These are phyloP conservation scores for Tapirus terrestris DNA, from an alignment of 2,113 vertebrate species.

Conservation along the genomic window DNA sequence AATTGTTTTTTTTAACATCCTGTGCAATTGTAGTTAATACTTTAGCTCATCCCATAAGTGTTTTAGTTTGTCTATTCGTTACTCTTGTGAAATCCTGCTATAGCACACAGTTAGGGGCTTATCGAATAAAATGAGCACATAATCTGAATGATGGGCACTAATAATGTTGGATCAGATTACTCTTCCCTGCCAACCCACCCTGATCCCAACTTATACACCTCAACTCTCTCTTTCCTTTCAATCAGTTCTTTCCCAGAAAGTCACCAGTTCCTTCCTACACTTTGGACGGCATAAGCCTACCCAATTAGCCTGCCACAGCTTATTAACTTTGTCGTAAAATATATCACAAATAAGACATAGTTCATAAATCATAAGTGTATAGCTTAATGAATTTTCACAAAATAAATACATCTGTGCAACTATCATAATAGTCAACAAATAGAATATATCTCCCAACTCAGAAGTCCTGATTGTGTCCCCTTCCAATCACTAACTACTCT, in stretches of 20 bases:
- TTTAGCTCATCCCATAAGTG: background rate
- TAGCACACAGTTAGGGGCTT: background rate
- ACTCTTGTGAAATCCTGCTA: background rate
- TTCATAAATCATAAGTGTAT: background rate
- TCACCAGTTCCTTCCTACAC: background rate
- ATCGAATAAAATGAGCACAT: background rate
- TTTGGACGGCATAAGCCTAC: background rate
- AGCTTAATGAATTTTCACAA: background rate
- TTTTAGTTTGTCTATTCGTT: background rate
- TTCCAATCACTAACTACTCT: background rate
- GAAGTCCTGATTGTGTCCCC: background rate
- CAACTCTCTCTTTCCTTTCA: background rate
- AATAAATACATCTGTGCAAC: background rate
- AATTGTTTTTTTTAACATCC: background rate
- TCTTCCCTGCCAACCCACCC: background rate
- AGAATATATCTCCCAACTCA: background rate
- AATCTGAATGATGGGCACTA: background rate
- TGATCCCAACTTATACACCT: background rate
- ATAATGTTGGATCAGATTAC: background rate
- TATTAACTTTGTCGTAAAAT: background rate
- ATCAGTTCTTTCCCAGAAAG: background rate
- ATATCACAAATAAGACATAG: background rate
- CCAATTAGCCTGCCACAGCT: background rate
- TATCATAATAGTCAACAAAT: background rate
- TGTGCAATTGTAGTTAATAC: background rate